Conservation (phyloP, 2,797 vertebrate species). For the Mormyrus proboscirostris region DNA sequence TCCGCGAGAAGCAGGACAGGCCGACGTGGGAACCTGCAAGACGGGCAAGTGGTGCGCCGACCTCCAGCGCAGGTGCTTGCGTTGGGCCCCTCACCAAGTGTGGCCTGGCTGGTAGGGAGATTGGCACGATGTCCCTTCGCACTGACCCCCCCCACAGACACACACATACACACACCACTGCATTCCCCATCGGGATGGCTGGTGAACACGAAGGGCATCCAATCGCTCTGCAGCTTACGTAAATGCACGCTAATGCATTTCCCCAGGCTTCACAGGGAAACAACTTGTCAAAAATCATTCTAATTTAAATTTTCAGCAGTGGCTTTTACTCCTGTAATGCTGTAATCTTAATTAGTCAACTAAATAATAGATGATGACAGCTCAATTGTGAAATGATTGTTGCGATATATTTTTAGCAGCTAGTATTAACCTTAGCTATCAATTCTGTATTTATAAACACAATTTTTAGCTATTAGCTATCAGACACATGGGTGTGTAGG, state of each 20-base stretch:
- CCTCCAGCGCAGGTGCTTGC: not conserved
- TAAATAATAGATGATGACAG: not conserved
- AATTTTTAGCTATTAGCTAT: not conserved
- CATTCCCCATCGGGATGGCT: not conserved
- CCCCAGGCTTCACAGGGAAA: not conserved
- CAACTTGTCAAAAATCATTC: not conserved
- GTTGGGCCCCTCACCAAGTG: not conserved
- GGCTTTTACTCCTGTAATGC: not conserved
- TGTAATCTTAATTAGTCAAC: not conserved
- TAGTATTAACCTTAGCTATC: not conserved
- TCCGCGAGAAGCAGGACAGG: not conserved
- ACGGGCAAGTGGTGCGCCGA: not conserved
- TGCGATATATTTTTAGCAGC: not conserved
- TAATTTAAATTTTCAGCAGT: not conserved
- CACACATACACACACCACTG: not conserved
- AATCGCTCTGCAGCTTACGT: not conserved
- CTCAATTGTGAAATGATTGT: not conserved
- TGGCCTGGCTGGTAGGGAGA: not conserved
- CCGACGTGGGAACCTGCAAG: not conserved
- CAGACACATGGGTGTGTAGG: not conserved
- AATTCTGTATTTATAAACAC: not conserved
- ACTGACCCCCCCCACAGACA: not conserved
- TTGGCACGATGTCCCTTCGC: not conserved
- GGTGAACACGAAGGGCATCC: not conserved
- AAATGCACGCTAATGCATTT: not conserved